Conservation (phyloP, 2,797 vertebrate genomes). For the Champsocephalus gunnari region DNA sequence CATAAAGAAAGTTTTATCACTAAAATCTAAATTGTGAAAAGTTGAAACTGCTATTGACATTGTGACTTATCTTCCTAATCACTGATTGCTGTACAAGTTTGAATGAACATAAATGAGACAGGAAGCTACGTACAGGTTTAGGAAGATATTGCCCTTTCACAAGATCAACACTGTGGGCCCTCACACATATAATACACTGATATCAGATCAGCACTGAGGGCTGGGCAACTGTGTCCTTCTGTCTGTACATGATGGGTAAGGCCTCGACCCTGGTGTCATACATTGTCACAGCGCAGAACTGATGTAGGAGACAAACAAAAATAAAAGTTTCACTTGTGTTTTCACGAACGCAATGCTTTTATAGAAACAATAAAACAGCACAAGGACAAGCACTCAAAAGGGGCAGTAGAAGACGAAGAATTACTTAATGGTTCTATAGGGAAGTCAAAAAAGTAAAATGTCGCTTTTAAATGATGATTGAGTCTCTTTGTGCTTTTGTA, state of each 20-base stretch:
- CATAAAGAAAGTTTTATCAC: constrained; percentile 58
- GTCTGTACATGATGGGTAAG: constrained; percentile 80
- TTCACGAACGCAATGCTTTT: constrained; percentile 61
- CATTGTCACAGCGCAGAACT: constrained; percentile 86
- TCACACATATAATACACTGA: constrained; percentile 53
- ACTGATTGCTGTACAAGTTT: constrained; percentile 73
- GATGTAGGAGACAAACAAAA: constrained; percentile 61
- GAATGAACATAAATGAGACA: constrained; percentile 67
- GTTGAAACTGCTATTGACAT: constrained; percentile 72
- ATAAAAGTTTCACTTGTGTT: constrained; percentile 49
- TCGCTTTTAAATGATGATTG: constrained; percentile 75
- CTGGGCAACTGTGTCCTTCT: constrained; percentile 53
- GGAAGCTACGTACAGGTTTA: constrained; percentile 62
- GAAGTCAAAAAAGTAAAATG: constrained; percentile 57
- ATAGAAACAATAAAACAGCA: constrained; percentile 71
- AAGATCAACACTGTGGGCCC: constrained; percentile 43
- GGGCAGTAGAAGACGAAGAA: neutral
- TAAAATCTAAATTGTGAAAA: constrained; percentile 77
- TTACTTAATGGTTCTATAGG: constrained; percentile 44
- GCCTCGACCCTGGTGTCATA: constrained; percentile 85
- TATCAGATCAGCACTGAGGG: constrained; percentile 55
- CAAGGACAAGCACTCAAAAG: constrained; percentile 67
- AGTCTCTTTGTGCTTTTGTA: constrained; percentile 85
- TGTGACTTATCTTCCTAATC: constrained; percentile 67
- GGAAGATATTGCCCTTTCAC: constrained; percentile 54